phyloP scores from a whole-genome alignment of 2,113 vertebrate species.

The Nannospalax galili region DNA sequence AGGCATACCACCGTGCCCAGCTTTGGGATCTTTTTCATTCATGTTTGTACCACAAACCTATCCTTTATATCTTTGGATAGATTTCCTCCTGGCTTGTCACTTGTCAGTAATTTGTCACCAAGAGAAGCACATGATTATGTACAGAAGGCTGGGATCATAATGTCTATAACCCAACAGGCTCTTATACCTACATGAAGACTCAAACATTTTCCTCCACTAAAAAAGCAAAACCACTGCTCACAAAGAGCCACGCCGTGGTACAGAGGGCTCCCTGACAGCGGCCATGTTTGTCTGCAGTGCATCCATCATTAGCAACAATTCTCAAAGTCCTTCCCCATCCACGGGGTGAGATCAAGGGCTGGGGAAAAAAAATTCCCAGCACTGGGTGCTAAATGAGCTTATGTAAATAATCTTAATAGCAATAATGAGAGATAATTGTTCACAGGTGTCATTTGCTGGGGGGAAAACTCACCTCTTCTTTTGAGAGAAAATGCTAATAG shows the following conservation, averaged over 20 bases:
- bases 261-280: not conserved
- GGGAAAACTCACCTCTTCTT: constrained; percentile 58
- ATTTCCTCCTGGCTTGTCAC: not conserved
- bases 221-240: not conserved
- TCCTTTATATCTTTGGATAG: not conserved
- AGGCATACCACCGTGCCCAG: not conserved
- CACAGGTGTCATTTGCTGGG: constrained; percentile 71
- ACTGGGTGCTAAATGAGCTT: constrained; percentile 55
- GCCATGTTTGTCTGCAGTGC: not conserved
- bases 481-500: constrained; percentile 73
- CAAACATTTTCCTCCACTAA: not conserved
- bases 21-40: not conserved
- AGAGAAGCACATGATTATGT: too few relatives aligned
- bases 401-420: constrained; percentile 75
- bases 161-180: not conserved
- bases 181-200: not conserved
- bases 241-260: not conserved
- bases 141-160: not conserved
- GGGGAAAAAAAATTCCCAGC: constrained; percentile 8
- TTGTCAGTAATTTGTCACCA: too few relatives aligned
- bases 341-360: constrained; percentile 41
- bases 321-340: not conserved
- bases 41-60: not conserved
- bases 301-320: constrained; percentile 8
- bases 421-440: constrained; percentile 71